phyloP scores from a whole-genome alignment of 2,113 vertebrate species.

The Vulpes vulpes region DNA sequence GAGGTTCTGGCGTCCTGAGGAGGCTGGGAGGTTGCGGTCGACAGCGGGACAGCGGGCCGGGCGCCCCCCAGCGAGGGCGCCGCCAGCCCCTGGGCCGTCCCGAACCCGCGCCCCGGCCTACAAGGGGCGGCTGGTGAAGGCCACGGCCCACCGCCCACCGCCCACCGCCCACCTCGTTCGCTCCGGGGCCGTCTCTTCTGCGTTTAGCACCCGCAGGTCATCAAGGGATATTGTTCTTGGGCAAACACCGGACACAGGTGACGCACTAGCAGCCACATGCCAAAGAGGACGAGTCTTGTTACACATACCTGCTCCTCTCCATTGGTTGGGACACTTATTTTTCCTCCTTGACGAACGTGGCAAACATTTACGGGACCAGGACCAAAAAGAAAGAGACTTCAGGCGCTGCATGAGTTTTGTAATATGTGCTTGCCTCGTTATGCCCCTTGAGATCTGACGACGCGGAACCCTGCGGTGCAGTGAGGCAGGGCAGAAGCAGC shows the following conservation, averaged over 20 bases:
- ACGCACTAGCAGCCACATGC: neutral
- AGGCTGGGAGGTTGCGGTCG: neutral
- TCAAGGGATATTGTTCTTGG: neutral
- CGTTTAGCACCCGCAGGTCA: neutral
- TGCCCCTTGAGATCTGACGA: neutral
- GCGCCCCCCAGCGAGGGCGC: neutral
- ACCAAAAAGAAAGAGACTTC: neutral
- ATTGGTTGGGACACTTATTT: neutral
- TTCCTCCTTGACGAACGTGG: neutral
- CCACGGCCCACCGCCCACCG: no score
- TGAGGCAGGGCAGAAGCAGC: neutral
- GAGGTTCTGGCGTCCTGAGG: neutral
- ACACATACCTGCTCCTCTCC: neutral
- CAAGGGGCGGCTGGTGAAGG: no score
- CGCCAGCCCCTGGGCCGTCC: neutral
- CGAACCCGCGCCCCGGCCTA: no score
- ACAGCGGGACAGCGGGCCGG: neutral
- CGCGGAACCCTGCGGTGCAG: no score
- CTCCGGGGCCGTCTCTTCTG: neutral
- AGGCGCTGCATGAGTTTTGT: neutral
- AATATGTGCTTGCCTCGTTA: neutral
- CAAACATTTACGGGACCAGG: neutral
- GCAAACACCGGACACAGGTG: neutral
- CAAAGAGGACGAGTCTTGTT: neutral
- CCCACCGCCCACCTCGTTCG: neutral